Evolutionary conservation across 2,888 invertebrate genomes (phyloP), one percentile per base, ranked within the genome.

Genomic region (Cantharis flavilabris): DNA sequence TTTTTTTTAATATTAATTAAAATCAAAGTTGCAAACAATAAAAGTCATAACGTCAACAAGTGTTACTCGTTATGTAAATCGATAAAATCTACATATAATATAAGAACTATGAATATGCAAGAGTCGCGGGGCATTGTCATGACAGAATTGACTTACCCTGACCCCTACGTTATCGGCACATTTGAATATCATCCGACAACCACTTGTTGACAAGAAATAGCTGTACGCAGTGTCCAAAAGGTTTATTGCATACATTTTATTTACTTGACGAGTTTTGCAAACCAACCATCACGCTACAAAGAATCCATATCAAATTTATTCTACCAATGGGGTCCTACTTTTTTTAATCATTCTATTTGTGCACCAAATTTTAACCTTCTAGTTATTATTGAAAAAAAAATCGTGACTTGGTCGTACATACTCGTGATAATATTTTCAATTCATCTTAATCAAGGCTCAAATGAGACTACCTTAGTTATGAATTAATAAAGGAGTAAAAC

Each of bases 41-140:
- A 73, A 78, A 78, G 69, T 73, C 65, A 71, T 75, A 78, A 83
- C 84, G 84, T 85, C 85, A 85, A 85, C 86, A 86, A 84, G 85
- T 84, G 85, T 83, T 84, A 80, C 72, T 79, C 65, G 76, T 79
- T 86, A 86, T 86, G 86, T 82, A 83, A 86, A 86, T 86, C 76
- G 76, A 69, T 79, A 76, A 82, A 85, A 86, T 86, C 85, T 86
- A 84, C 86, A 86, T 86, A 86, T 86, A 86, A 86, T 86, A 86
- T 84, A 83, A 75, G 79, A 78, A 72, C 79, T 78, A 86, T 86
- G 86, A 86, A 86, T 86, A 86, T 86, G 86, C 86, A 86, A 80
- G 76, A 83, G 83, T 70, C 71, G 62, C 78, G 80, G 81, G 81
- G 82, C 84, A 84, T 85, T 84, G 85, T 84, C 79, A 76, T 83